These are phyloP conservation scores for Ariopsis seemanni DNA, from an alignment of 2,113 vertebrate genomes.

Conservation along the genomic window DNA sequence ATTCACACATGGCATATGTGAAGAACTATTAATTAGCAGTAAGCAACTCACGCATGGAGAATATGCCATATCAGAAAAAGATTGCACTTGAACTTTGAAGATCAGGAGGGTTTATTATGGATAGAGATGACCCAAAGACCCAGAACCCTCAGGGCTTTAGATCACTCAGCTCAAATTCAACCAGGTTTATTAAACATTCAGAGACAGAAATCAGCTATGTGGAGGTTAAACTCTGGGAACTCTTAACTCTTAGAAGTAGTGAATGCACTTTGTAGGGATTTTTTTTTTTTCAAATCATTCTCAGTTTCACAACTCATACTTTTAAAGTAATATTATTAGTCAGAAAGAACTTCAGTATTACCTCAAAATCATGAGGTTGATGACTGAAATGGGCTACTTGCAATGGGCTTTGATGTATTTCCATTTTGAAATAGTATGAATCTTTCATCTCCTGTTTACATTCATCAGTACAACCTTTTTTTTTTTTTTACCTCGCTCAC, in stretches of 20 bases:
- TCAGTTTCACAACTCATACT: neutral
- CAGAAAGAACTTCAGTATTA: neutral
- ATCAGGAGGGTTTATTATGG: constrained; percentile 24
- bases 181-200: constrained; percentile 33
- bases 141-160: neutral
- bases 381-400: neutral
- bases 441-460: neutral
- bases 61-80: neutral
- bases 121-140: neutral
- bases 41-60: neutral
- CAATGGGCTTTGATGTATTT: neutral
- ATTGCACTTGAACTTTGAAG: neutral
- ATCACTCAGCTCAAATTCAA: constrained; percentile 30
- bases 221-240: neutral
- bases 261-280: neutral
- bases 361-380: neutral
- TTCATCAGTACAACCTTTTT: no score
- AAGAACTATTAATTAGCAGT: neutral
- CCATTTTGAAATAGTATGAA: neutral
- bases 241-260: neutral
- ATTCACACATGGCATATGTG: neutral
- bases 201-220: constrained; percentile 6
- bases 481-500: no score
- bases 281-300: neutral
- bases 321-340: neutral